phyloP scores from a whole-genome alignment of 2,113 vertebrate genomes.

The Leptobrachium leishanense region DNA sequence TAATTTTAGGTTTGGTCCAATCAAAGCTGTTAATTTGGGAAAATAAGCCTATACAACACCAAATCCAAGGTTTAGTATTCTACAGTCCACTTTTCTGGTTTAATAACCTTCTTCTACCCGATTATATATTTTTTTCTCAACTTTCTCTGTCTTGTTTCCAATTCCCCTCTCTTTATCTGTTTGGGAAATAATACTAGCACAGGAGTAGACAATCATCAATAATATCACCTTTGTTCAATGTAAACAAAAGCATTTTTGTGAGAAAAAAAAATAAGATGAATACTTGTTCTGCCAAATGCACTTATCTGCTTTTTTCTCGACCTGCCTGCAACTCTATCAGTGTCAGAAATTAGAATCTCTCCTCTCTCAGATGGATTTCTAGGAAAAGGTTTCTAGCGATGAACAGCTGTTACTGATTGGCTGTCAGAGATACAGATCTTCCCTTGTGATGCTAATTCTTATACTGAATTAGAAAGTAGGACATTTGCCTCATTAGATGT shows the following conservation, averaged over 20 bases:
- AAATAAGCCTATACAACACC: too few species aligned
- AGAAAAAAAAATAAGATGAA: background rate
- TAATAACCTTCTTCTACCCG: too few species aligned
- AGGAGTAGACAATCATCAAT: background rate
- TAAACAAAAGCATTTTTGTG: background rate
- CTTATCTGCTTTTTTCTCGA: background rate
- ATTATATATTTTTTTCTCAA: too few species aligned
- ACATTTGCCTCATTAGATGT: too few species aligned
- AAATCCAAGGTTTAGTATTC: too few species aligned
- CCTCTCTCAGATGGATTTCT: background rate
- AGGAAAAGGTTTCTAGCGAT: conserved; percentile 1
- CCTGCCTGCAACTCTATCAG: background rate
- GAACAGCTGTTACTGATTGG: background rate
- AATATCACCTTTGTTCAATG: background rate
- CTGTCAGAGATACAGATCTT: conserved; percentile 5
- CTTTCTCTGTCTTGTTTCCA: too few species aligned
- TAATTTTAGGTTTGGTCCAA: too few species aligned
- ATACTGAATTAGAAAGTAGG: too few species aligned
- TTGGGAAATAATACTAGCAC: background rate
- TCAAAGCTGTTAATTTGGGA: too few species aligned
- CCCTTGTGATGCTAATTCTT: background rate
- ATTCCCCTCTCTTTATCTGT: too few species aligned
- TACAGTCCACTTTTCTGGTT: too few species aligned
- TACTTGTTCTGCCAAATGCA: background rate
- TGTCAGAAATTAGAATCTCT: background rate